Evolutionary conservation across 1,140 invertebrate genomes (phyloP), one percentile per base, ranked within the genome.

Genomic region (Aphelenchoides avenae): DNA sequence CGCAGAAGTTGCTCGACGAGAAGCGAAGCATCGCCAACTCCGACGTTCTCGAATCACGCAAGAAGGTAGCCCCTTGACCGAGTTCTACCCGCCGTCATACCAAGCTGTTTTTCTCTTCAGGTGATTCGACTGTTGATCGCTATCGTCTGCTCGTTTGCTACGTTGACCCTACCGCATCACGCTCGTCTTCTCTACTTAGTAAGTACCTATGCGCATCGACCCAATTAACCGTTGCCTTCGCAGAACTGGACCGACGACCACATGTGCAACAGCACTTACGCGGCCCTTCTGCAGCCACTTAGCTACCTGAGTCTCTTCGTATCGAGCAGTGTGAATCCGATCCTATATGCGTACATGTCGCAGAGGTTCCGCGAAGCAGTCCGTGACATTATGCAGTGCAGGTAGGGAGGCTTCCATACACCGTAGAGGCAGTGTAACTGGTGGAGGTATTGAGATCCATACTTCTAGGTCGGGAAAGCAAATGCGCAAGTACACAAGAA

Each of bases 271-370:
- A 61, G 33, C 18, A 49, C 49, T 20, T 62, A 49, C 36, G 40
- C 54, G 18, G 60, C 67, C 24, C 51, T 73, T 27, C 30, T 72
- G 15, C 73, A 76, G 39, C 73, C 73, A 20, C 31, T 76, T 18
- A 53, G 57, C 18, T 76, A 74, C 43, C 44, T 74, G 13, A 46
- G 52, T 11, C 52, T 74, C 5, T 74, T 74, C 51, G 47, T 66
- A 30, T 73, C 70, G n/a, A 56, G 44, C 29, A 62, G 55, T 13
- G 57, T 75, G 34, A 74, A 74, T 46, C 71, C 71, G n/a, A 43
- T 74, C 51, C 57, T 74, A 1, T 74, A 74, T 49, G 71, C 71
- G 11, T 74, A 71, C 55, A 54, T 74, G 46, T 75, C 72, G 5
- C 59, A 65, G 52, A 37, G 73, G 9, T 74, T 74, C 54, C 64